Conservation (phyloP, 1,140 invertebrate genomes). For the Cyclargus thomasi region DNA sequence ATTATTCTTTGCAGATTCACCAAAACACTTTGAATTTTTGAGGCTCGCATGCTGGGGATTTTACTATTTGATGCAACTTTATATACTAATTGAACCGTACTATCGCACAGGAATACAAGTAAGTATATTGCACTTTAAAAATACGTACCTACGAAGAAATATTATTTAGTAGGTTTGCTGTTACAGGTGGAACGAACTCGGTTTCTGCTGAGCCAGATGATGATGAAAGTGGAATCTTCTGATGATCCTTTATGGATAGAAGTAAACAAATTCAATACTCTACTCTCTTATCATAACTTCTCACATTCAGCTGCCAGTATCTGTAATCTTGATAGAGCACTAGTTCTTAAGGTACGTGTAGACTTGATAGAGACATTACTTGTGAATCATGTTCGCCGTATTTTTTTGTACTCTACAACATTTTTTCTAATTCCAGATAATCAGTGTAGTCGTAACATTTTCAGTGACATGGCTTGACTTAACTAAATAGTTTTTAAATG, state of each 20-base stretch:
- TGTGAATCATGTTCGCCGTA: no score
- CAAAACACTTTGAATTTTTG: neutral
- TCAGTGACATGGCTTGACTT: neutral
- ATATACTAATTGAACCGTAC: neutral
- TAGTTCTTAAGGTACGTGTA: neutral
- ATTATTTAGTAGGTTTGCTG: no score
- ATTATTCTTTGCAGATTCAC: no score
- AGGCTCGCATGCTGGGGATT: neutral
- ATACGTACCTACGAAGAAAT: no score
- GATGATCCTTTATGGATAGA: neutral
- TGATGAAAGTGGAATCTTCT: neutral
- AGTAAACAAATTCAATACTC: neutral
- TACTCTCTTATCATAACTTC: neutral
- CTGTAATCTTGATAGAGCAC: neutral
- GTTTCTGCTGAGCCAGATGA: neutral
- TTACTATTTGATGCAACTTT: neutral
- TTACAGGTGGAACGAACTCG: neutral
- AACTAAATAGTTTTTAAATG: neutral
- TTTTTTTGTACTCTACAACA: neutral
- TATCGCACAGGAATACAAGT: neutral
- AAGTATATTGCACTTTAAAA: neutral
- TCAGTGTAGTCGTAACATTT: neutral
- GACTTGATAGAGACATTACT: neutral
- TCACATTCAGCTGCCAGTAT: neutral
- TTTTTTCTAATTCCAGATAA: neutral